A percentile compares a stretch with the other conserved stretches of the same genome.
phyloP scores from a whole-genome alignment of 2,113 vertebrate species.

The Callochromis pleurospilus region DNA sequence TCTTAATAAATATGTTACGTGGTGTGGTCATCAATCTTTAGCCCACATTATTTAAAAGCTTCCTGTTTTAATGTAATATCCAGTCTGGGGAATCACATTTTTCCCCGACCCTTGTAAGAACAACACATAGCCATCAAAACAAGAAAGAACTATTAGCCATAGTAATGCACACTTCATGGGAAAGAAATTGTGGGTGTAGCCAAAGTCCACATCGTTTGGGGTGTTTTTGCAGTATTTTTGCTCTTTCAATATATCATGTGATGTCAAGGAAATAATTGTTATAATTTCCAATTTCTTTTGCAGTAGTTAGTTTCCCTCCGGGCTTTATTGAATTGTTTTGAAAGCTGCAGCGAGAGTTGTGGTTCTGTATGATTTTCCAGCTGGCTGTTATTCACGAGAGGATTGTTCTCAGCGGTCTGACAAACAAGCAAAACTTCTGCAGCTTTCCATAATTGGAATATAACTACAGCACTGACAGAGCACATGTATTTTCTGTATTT shows the following conservation, averaged over 20 bases:
- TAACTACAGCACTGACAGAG: not conserved
- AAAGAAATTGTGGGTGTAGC: fast-evolving
- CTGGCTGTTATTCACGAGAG: not conserved
- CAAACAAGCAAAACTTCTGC: not conserved
- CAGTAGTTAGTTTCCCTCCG: not conserved
- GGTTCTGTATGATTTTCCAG: not conserved
- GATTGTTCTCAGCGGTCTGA: not conserved
- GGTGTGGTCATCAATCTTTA: not conserved
- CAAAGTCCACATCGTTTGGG: not conserved
- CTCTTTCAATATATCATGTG: not conserved
- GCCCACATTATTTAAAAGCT: not conserved
- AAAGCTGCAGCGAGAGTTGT: not conserved
- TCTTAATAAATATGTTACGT: not conserved
- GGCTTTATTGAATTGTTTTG: not conserved
- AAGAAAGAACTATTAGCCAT: not conserved
- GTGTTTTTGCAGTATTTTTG: not conserved
- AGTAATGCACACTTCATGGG: fast-evolving
- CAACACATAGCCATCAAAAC: not conserved
- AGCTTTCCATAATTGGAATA: not conserved
- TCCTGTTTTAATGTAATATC: not conserved
- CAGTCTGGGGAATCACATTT: not conserved
- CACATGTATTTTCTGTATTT: not conserved
- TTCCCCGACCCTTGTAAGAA: not conserved
- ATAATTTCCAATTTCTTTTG: not conserved
- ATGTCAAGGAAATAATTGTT: not conserved